A percentile compares a stretch with the other conserved stretches of the same genome.
phyloP scores from a whole-genome alignment of 2,888 invertebrate species.

The Sycophila texana region DNA sequence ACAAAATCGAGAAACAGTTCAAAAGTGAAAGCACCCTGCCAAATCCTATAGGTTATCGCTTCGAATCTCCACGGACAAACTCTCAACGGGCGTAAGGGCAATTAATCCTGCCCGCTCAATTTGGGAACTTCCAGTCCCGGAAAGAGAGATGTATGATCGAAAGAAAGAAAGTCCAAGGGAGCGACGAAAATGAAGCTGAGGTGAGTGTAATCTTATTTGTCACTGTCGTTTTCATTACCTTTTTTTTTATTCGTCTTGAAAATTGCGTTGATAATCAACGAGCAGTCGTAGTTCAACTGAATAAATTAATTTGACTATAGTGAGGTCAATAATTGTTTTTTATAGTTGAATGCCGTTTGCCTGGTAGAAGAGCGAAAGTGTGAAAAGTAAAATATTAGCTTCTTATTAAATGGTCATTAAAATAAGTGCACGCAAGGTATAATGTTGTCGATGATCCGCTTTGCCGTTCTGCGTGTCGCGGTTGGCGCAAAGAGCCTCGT shows the following conservation, averaged over 20 bases:
- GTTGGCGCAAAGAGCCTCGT: conserved; percentile 66
- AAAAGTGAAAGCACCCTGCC: no score
- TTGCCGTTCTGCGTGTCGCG: conserved; percentile 59
- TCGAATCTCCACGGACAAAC: conserved; percentile 67
- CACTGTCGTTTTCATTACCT: conserved; percentile 43
- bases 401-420: conserved; percentile 39
- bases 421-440: conserved; percentile 32
- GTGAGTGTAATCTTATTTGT: conserved; percentile 46
- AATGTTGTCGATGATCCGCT: conserved; percentile 49
- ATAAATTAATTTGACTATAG: no score
- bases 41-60: conserved; percentile 62
- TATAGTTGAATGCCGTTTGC: no score
- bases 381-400: background rate
- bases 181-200: background rate
- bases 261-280: no score
- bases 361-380: background rate
- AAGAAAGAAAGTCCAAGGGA: background rate
- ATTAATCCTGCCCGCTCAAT: conserved; percentile 73
- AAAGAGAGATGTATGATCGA: conserved; percentile 58
- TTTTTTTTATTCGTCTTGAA: background rate
- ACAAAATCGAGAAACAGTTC: no score
- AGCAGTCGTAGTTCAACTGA: no score
- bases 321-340: no score
- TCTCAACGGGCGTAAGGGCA: conserved; percentile 66
- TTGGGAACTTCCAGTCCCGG: conserved; percentile 59